Conservation (phyloP, 2,113 vertebrate genomes). For the Hemibagrus wyckioides region DNA sequence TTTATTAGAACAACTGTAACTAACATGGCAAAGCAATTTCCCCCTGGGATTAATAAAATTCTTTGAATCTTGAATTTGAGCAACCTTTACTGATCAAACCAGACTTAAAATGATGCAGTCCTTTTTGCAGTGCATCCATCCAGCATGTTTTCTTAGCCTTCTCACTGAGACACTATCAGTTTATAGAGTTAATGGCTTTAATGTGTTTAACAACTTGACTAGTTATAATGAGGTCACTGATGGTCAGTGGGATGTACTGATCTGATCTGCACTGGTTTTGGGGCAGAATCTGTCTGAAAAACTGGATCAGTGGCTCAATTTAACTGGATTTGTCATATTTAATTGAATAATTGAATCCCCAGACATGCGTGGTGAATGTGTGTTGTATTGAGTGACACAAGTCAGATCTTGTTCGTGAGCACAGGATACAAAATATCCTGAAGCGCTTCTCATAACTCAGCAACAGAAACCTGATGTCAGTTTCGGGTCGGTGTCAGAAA, state of each 20-base stretch:
- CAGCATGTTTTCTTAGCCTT: not conserved
- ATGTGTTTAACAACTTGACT: not conserved
- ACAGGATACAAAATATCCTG: not conserved
- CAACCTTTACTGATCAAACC: not conserved
- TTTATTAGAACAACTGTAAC: too few relatives aligned
- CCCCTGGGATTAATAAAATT: too few relatives aligned
- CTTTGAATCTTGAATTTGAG: too few relatives aligned
- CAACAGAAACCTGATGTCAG: not conserved
- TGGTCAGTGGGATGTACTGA: not conserved
- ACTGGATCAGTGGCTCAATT: not conserved
- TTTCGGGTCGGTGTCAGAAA: not conserved
- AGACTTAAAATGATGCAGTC: not conserved
- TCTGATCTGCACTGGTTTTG: not conserved
- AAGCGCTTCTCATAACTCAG: not conserved
- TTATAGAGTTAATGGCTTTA: not conserved
- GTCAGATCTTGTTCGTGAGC: constrained; percentile 1
- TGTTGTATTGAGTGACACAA: not conserved
- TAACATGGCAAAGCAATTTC: too few relatives aligned
- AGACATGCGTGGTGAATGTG: not conserved
- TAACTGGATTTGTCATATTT: not conserved
- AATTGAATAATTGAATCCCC: not conserved
- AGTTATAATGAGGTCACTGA: not conserved
- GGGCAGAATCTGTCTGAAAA: not conserved
- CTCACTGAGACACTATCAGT: not conserved
- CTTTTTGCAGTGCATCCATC: not conserved